phyloP scores from a whole-genome alignment of 2,797 vertebrate species.

The Sphenodon punctatus region DNA sequence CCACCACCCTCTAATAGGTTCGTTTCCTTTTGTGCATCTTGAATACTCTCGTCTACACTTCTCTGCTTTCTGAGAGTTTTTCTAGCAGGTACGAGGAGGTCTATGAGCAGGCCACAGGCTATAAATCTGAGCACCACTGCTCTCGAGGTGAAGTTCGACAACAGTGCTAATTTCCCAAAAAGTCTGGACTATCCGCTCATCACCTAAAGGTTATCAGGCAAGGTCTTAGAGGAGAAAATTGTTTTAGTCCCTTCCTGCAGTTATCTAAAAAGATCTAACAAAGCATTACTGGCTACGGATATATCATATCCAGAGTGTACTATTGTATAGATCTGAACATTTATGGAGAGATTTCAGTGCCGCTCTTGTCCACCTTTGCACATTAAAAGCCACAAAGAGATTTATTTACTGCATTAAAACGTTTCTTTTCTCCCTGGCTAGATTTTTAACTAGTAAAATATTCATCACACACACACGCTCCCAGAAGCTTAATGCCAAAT shows the following conservation, averaged over 20 bases:
- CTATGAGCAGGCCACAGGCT: neutral
- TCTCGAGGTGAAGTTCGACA: neutral
- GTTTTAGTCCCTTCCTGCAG: conserved; percentile 22
- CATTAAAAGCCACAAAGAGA: conserved; percentile 82
- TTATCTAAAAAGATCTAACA: conserved; percentile 38
- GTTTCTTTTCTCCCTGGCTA: conserved; percentile 73
- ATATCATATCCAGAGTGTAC: conserved; percentile 26
- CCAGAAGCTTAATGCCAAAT: conserved; percentile 72
- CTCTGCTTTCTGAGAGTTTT: neutral
- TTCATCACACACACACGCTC: conserved; percentile 81
- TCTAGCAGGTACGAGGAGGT: neutral
- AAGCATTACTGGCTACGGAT: conserved; percentile 61
- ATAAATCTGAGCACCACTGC: neutral
- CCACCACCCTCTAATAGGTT: no score
- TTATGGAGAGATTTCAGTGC: conserved; percentile 70
- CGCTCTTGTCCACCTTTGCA: conserved; percentile 78
- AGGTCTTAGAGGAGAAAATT: conserved; percentile 37
- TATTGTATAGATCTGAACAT: conserved; percentile 59
- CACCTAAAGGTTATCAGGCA: conserved; percentile 36
- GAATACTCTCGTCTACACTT: neutral
- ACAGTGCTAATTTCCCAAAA: conserved; percentile 3
- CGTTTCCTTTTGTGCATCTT: neutral
- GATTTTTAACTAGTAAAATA: conserved; percentile 86
- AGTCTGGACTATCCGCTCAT: neutral
- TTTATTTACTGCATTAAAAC: conserved; percentile 82